Evolutionary conservation across 2,113 vertebrate genomes (phyloP).

Genomic region (Centropus unirufus): DNA sequence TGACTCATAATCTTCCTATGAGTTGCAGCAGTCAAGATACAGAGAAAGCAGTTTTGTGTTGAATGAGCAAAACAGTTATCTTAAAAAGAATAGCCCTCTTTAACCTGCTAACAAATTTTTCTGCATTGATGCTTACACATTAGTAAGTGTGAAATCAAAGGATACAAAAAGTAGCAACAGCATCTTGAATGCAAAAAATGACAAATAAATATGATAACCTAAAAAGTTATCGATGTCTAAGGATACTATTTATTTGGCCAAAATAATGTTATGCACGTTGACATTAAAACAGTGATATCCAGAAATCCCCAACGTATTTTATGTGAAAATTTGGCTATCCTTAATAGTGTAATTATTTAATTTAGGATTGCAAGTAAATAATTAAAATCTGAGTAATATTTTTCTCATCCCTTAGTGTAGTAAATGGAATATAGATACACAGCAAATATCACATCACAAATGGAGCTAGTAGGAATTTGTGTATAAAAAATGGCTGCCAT

Average conservation of each 20-base stretch:
- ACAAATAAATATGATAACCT: not conserved
- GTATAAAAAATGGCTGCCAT: not conserved
- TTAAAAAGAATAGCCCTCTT: not conserved
- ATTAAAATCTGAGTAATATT: not conserved
- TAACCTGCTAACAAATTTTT: not conserved
- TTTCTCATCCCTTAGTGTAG: not conserved
- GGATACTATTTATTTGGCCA: not conserved
- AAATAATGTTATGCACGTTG: not conserved
- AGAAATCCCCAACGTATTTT: not conserved
- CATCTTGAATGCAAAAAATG: not conserved
- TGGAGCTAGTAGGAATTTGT: not conserved
- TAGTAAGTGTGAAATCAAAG: not conserved
- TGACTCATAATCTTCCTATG: constrained; percentile 20
- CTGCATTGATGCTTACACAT: not conserved
- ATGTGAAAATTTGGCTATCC: not conserved
- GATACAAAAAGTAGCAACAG: not conserved
- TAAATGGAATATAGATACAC: not conserved
- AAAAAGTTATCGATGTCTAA: not conserved
- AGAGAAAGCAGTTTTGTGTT: constrained; percentile 34
- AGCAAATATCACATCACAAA: not conserved
- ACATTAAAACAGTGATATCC: not conserved
- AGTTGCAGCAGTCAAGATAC: not conserved
- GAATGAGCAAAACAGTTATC: not conserved
- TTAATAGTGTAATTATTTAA: not conserved
- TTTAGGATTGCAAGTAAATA: not conserved